These are phyloP conservation scores for Oxyura jamaicensis DNA, from an alignment of 2,113 vertebrate genomes.

Conservation along the genomic window DNA sequence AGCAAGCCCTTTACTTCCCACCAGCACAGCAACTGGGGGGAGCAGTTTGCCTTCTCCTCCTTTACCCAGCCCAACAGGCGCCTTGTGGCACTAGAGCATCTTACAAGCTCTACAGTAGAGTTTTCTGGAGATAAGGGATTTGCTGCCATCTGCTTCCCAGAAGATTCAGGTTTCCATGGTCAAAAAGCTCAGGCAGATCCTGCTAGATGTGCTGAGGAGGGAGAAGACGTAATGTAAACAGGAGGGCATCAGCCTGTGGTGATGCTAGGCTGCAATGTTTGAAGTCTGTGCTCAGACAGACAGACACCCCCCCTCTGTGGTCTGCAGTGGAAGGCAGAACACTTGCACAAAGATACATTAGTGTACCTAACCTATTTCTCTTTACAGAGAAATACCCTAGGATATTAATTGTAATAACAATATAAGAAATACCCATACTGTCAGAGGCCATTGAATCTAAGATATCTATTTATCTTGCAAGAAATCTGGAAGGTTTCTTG, in stretches of 20 bases:
- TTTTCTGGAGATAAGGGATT: not conserved
- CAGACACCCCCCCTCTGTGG: not conserved
- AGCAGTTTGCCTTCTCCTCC: not conserved
- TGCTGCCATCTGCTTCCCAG: not conserved
- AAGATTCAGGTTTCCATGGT: not conserved
- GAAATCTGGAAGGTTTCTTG: not conserved
- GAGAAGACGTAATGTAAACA: accelerated
- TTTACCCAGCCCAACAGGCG: not conserved
- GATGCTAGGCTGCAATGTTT: not conserved
- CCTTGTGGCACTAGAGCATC: not conserved
- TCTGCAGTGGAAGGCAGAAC: not conserved
- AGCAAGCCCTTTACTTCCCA: not conserved
- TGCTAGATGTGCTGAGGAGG: not conserved
- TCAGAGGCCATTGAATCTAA: not conserved
- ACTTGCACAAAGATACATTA: not conserved
- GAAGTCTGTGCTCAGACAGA: not conserved
- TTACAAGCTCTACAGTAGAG: not conserved
- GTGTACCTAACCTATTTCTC: not conserved
- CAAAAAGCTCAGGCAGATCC: not conserved
- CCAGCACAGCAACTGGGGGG: accelerated
- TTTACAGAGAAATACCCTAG: not conserved
- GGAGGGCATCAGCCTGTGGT: accelerated
- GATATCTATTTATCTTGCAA: not conserved
- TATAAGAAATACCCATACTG: not conserved
- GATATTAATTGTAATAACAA: not conserved